A percentile compares a stretch with the other conserved stretches of the same genome.
Conservation (phyloP, 2,797 vertebrate genomes). For the Cossypha polioptera region DNA sequence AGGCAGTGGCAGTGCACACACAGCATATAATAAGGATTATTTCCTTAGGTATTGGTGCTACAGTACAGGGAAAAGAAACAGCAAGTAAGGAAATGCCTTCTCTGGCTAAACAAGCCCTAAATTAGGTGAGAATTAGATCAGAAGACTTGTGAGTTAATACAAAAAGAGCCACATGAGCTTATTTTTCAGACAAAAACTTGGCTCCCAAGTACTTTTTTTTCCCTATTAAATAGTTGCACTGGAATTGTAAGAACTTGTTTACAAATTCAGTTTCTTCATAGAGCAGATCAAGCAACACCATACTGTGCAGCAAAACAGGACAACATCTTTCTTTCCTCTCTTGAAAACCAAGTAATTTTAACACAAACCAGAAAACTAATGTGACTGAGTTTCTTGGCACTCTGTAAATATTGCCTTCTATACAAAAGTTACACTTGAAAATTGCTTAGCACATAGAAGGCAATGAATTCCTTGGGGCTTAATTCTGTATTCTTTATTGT, state of each 20-base stretch:
- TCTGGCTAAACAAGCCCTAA: background rate
- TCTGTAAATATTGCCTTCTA: conserved; percentile 19
- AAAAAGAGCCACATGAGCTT: background rate
- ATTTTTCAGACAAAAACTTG: conserved; percentile 1
- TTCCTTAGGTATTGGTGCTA: background rate
- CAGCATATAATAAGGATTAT: rapidly evolving
- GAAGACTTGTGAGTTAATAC: background rate
- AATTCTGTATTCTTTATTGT: conserved; percentile 22
- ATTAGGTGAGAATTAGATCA: background rate
- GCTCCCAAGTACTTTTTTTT: background rate
- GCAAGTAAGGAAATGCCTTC: background rate
- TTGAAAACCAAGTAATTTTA: conserved; percentile 3
- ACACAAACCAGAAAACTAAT: background rate
- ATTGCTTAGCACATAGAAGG: conserved; percentile 24
- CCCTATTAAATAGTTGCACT: background rate
- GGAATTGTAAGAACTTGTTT: conserved; percentile 20
- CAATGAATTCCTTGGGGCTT: conserved; percentile 32
- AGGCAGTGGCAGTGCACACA: background rate
- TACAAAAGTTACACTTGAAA: conserved; percentile 40
- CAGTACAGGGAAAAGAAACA: background rate
- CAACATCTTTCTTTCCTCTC: background rate
- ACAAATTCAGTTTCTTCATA: conserved; percentile 26
- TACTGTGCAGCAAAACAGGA: background rate
- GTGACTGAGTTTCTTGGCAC: background rate
- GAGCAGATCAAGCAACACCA: conserved; percentile 9